Evolutionary conservation across 2,888 invertebrate genomes (phyloP).

Genomic region (Malthinus seriepunctatus): DNA sequence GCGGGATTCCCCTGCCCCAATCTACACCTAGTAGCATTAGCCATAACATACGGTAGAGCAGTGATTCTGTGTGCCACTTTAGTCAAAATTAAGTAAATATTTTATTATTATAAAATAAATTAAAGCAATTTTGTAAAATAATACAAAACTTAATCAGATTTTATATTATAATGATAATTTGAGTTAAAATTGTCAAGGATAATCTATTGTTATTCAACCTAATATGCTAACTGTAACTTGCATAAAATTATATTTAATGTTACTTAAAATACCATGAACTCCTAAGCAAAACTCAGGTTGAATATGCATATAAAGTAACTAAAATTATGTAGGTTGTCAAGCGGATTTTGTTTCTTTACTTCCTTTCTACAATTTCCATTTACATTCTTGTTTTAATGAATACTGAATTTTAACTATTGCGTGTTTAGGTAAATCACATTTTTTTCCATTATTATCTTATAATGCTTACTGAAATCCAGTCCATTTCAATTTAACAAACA

Average conservation of each 20-base stretch:
- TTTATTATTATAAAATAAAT: too few relatives aligned
- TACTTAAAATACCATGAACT: slow-evolving; percentile 18
- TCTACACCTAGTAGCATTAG: too few relatives aligned
- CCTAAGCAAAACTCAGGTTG: slow-evolving; percentile 16
- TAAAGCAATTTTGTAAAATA: too few relatives aligned
- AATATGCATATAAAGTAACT: slow-evolving; percentile 17
- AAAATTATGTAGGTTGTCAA: slow-evolving; percentile 23
- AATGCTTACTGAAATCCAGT: too few relatives aligned
- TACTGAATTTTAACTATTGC: slow-evolving; percentile 4
- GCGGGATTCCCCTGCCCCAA: too few relatives aligned
- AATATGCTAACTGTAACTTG: slow-evolving; percentile 9
- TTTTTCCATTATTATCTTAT: too few relatives aligned
- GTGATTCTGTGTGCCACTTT: too few relatives aligned
- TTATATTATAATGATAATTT: not conserved
- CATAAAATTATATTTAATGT: slow-evolving; percentile 18
- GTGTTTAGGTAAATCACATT: slow-evolving; percentile 1
- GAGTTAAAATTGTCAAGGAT: too few relatives aligned
- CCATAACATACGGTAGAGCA: too few relatives aligned
- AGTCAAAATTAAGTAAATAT: too few relatives aligned
- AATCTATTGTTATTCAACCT: slow-evolving; percentile 8
- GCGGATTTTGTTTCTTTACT: slow-evolving; percentile 16
- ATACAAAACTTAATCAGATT: too few relatives aligned
- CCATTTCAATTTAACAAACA: too few relatives aligned
- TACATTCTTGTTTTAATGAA: slow-evolving; percentile 15
- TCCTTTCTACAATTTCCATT: slow-evolving; percentile 15